Evolutionary conservation across 2,113 vertebrate genomes (phyloP).

Genomic region (Semnornis frantzii): DNA sequence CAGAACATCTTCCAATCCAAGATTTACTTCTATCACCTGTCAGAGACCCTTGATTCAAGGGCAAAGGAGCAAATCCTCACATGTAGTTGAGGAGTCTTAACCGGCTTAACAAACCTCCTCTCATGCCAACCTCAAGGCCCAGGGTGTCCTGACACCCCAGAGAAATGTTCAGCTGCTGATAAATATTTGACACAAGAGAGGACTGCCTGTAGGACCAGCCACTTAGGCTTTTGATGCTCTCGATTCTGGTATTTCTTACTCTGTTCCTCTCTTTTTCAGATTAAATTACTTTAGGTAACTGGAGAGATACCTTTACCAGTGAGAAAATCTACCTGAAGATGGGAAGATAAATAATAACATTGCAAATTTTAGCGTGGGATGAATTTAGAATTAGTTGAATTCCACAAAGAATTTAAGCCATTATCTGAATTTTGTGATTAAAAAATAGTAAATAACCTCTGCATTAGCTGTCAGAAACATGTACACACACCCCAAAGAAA

Average conservation of each 20-base stretch:
- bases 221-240: background rate
- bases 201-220: background rate
- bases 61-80: constrained; percentile 65
- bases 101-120: constrained; percentile 57
- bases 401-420: background rate
- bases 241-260: background rate
- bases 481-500: background rate
- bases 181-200: constrained; percentile 38
- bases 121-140: constrained; percentile 9
- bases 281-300: background rate
- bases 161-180: constrained; percentile 37
- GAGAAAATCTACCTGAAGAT: background rate
- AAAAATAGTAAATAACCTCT: background rate
- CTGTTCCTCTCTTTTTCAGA: background rate
- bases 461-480: background rate
- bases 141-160: constrained; percentile 13
- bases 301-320: background rate
- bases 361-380: background rate
- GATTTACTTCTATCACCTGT: constrained; percentile 78
- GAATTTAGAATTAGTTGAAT: background rate
- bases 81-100: constrained; percentile 50
- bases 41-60: constrained; percentile 75
- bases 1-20: constrained; percentile 66
- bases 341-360: background rate
- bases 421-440: background rate